Percentiles rank a stretch among this genome's conserved stretches.
These are phyloP conservation scores for Epicampocera succincta DNA, from an alignment of 2,888 invertebrate genomes.

Conservation along the genomic window DNA sequence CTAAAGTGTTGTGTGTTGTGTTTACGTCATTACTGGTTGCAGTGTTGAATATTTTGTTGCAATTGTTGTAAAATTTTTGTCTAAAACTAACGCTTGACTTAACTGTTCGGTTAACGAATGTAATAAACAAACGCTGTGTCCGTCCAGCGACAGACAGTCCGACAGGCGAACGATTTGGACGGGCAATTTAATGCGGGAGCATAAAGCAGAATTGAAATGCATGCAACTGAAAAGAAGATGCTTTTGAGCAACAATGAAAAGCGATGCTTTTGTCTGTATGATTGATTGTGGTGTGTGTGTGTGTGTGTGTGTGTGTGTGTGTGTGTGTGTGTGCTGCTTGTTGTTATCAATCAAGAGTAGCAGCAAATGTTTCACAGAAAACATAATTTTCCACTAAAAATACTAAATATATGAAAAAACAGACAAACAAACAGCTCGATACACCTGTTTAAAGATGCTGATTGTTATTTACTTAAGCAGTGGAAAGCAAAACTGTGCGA, in stretches of 20 bases:
- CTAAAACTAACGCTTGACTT: constrained; percentile 45
- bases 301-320: not conserved
- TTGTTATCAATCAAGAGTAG: constrained; percentile 63
- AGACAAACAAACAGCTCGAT: constrained; percentile 35
- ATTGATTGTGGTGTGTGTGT: too few relatives aligned
- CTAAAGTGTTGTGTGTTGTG: constrained; percentile 34
- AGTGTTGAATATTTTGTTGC: constrained; percentile 15
- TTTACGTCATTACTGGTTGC: constrained; percentile 18
- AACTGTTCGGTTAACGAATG: constrained; percentile 44
- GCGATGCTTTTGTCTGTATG: constrained; percentile 38
- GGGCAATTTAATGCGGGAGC: constrained; percentile 23
- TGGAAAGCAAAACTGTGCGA: not conserved
- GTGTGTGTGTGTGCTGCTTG: constrained; percentile 9
- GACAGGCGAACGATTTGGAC: not conserved
- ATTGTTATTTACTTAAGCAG: constrained; percentile 15
- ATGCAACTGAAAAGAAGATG: constrained; percentile 13
- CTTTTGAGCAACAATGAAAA: constrained; percentile 32
- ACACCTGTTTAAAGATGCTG: constrained; percentile 65
- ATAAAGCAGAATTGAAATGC: constrained; percentile 17
- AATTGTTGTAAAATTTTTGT: constrained; percentile 47
- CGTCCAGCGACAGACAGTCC: constrained; percentile 9
- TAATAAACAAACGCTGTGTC: constrained; percentile 25
- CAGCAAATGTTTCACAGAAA: not conserved
- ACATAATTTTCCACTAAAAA: constrained; percentile 16
- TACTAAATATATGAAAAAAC: constrained; percentile 1